Evolutionary conservation across 1,140 invertebrate genomes (phyloP), one percentile per base, ranked within the genome.

Genomic region (Drosophila athabasca): DNA sequence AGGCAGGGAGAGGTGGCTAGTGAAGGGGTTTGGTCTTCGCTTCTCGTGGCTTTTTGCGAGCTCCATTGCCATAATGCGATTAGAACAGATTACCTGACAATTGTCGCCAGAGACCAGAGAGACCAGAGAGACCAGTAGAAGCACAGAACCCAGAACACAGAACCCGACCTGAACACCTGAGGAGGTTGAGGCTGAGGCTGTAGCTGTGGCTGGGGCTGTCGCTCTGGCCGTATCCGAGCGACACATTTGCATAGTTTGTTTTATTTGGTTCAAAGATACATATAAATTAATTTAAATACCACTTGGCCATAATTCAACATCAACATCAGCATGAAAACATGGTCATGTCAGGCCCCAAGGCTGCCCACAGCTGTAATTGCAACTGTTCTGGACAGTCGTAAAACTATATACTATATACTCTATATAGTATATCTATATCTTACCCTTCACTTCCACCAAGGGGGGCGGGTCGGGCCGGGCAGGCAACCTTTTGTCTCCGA

Each of bases 61-160:
- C 49, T 66, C 65, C 52, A 58, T 60, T 59, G 81, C 55, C 82
- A 79, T 88, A 87, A 87, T 88, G 83, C 82, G 82, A 87, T 87
- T 88, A 87, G 82, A 88, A 82, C 79, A 87, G 82, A 88, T 87
- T 87, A 87, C 60, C 75, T 65, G 83, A 88, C 75, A 87, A 88
- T 88, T 87, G 83, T 88, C 70, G 81, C 77, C 73, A 67, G 75
- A 67, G 75, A 51, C 44, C 13, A 45, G 15, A 67, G 75, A 67
- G 75, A 51, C 44, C 13, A 45, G 15, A 45, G 29, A 50, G 26
- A 29, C 26, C 24, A 6, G 24, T 3, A 26, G 4, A 5, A 26
- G 17, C 49, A 41, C 70, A 61, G 44, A 35, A 3, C 31, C 9
- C 31, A 35, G 31, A 35, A 35, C 31, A 0, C 31, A 35, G 9